phyloP scores from a whole-genome alignment of 2,888 invertebrate species.

The Caenorhabditis japonica region DNA sequence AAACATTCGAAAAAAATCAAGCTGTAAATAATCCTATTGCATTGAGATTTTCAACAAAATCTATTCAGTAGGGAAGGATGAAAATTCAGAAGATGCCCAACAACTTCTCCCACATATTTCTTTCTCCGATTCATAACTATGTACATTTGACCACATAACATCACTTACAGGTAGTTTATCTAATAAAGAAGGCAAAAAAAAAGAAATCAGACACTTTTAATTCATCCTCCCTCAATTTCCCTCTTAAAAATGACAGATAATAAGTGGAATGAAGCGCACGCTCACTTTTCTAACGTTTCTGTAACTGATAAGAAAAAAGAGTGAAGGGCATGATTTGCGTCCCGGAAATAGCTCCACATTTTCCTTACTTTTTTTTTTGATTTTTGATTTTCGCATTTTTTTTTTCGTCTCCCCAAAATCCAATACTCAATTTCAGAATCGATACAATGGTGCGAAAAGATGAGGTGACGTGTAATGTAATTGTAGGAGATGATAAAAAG shows the following conservation, averaged over 20 bases:
- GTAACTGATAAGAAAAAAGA: slow-evolving; percentile 25
- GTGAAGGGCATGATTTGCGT: slow-evolving; percentile 30
- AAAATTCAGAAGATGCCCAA: no score
- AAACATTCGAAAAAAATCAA: no score
- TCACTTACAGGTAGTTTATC: no score
- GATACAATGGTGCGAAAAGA: slow-evolving; percentile 33
- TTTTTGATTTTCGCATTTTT: slow-evolving; percentile 1
- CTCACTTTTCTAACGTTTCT: neutral
- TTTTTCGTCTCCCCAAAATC: no score
- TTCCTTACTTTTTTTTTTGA: neutral
- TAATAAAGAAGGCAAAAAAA: no score
- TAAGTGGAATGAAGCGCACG: slow-evolving; percentile 14
- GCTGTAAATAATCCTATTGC: no score
- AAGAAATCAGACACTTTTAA: neutral
- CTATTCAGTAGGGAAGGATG: no score
- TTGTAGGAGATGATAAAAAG: slow-evolving; percentile 54
- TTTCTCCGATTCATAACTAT: no score
- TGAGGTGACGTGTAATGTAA: slow-evolving; percentile 45
- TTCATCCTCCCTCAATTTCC: neutral
- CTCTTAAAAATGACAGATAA: slow-evolving; percentile 26
- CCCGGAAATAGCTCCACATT: slow-evolving; percentile 29
- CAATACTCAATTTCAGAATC: no score
- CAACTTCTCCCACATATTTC: no score
- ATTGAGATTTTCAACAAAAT: no score
- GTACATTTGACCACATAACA: no score